These are phyloP conservation scores for Chloromyia formosa DNA, from an alignment of 2,888 invertebrate genomes.

Conservation along the genomic window DNA sequence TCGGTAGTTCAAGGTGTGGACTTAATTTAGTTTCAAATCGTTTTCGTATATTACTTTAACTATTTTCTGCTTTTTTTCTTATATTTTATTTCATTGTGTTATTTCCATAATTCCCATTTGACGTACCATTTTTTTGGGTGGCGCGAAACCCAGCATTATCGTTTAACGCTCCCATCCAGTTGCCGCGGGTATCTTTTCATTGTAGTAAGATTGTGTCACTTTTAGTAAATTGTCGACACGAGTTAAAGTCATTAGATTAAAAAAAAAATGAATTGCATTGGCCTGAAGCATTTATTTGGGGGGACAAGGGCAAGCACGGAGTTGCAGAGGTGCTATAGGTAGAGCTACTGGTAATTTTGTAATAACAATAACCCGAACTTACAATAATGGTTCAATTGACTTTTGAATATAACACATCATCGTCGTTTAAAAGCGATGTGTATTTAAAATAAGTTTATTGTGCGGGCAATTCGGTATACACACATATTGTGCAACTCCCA, in stretches of 20 bases:
- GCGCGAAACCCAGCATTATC: neutral
- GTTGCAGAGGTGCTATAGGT: neutral
- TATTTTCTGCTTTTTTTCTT: neutral
- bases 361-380: neutral
- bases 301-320: neutral
- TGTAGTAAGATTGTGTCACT: conserved; percentile 22
- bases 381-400: conserved; percentile 40
- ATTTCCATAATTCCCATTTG: conserved; percentile 4
- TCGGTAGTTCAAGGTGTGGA: conserved; percentile 37
- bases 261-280: neutral
- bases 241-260: conserved; percentile 5
- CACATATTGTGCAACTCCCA: conserved; percentile 13
- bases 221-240: conserved; percentile 37
- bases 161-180: neutral
- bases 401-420: conserved; percentile 26
- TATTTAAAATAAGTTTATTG: conserved; percentile 19
- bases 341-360: conserved; percentile 16
- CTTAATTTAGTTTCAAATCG: conserved; percentile 31
- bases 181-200: neutral
- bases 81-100: neutral
- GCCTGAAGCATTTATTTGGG: neutral
- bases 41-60: conserved; percentile 22
- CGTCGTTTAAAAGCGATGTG: too few relatives aligned
- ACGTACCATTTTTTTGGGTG: neutral
- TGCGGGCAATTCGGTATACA: neutral